These are phyloP conservation scores for Cheirogaleus medius DNA, from an alignment of 2,113 vertebrate species.

Conservation along the genomic window DNA sequence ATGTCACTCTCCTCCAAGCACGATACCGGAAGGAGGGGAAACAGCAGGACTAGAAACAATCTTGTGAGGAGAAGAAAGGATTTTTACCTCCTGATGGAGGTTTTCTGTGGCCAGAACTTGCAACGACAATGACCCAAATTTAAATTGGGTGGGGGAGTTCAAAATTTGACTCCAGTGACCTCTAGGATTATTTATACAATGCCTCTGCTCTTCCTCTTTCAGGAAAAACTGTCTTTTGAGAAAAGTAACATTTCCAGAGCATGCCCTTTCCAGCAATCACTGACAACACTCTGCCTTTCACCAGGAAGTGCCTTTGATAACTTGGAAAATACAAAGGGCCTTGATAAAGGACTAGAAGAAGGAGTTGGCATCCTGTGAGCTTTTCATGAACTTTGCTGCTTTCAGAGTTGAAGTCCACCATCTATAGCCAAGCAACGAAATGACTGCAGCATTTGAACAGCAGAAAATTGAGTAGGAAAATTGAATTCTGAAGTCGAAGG, in stretches of 20 bases:
- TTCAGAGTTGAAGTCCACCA: not conserved
- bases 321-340: not conserved
- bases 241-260: not conserved
- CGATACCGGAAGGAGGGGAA: not conserved
- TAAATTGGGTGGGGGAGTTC: not conserved
- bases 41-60: not conserved
- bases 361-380: not conserved
- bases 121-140: not conserved
- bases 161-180: not conserved
- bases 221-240: not conserved
- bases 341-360: not conserved
- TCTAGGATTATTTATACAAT: not conserved
- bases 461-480: slow-evolving; percentile 59
- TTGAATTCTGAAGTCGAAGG: slow-evolving; percentile 38
- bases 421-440: not conserved
- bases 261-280: not conserved
- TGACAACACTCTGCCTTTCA: not conserved
- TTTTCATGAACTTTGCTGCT: not conserved
- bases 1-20: not conserved
- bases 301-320: not conserved
- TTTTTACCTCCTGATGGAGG: not conserved
- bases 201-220: not conserved
- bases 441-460: slow-evolving; percentile 28
- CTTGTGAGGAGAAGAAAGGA: not conserved
- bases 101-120: not conserved